Base-by-base conservation (phyloP, 2,888 invertebrate species). In the Oligia strigilis region DNA sequence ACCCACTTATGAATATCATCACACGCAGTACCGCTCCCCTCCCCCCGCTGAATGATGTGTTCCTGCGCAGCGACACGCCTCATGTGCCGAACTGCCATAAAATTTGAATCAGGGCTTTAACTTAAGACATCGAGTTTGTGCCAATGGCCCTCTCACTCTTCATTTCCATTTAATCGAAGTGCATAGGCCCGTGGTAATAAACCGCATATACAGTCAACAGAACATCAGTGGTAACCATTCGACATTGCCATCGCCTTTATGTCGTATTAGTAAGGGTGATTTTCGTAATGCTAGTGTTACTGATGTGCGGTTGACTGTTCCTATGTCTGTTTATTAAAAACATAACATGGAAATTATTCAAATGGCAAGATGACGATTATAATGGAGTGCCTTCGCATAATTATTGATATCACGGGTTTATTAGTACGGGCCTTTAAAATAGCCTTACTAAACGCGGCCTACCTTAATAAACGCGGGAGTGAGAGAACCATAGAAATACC, bases 381-480 rank as follows among this genome's bases (percentile, higher is more conserved):
- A 11, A 58, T 72, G 55, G 2, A 55, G 29, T 58, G 29, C 17
- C 46, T 14, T 13, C 13, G 13, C 8, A 46, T 17, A 23, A 29
- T 46, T 11, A 46, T 14, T 36, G 58, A 4, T 23, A 6, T 3
- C 2, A 60, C 4, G 6, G 5, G n/a, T 80, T 82, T 80, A 82
- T 82, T 82, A 80, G 40, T 82, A 82, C 36, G 75, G 80, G 80
- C 55, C 80, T 80, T n/a, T 46, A 80, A 60, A 40, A 65, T 29
- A 17, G 11, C 29, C n/a, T n/a, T 29, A 29, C 29, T 29, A 29
- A 29, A 29, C 29, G 29, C 29, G 29, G 29, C 29, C 29, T 29
- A 29, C 29, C 29, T 19, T 52, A 49, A 1, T 40, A 19, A 49
- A 40, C 17, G 1, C 13, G 4, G 0, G 8, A 29, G 17, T 36